Conservation (phyloP, 1,140 invertebrate genomes). For the Diabrotica undecimpunctata region DNA sequence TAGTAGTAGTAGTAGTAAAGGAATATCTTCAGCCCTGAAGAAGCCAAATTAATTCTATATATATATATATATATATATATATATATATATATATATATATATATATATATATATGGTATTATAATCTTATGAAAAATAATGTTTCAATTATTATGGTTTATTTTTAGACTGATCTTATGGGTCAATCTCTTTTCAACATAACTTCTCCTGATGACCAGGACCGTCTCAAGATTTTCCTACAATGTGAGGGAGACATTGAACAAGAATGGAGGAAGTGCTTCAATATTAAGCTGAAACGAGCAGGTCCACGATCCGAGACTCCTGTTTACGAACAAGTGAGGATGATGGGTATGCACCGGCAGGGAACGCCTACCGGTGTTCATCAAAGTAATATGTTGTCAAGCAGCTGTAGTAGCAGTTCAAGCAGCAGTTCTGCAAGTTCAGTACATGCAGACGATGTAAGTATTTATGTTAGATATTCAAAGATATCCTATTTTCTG, state of each 20-base stretch:
- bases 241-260: slow-evolving; percentile 47
- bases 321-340: slow-evolving; percentile 64
- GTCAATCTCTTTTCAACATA: slow-evolving; percentile 75
- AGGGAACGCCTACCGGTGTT: not conserved
- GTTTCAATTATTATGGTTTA: too few species aligned
- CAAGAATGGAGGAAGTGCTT: slow-evolving; percentile 50
- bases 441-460: not conserved
- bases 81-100: too few species aligned
- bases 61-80: too few species aligned
- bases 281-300: slow-evolving; percentile 57
- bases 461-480: not conserved
- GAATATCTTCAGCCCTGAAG: too few species aligned
- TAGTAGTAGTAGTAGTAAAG: too few species aligned
- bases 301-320: slow-evolving; percentile 61
- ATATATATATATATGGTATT: too few species aligned
- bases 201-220: slow-evolving; percentile 74
- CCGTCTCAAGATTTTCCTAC: slow-evolving; percentile 65
- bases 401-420: not conserved
- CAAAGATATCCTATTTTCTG: too few species aligned
- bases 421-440: not conserved
- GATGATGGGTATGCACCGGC: slow-evolving; percentile 47
- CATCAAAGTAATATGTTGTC: slow-evolving; percentile 3
- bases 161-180: slow-evolving; percentile 75
- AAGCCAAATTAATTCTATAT: too few species aligned
- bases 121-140: too few species aligned